These are phyloP conservation scores for Drosophila lutescens DNA, from an alignment of 2,888 invertebrate genomes.

Conservation along the genomic window DNA sequence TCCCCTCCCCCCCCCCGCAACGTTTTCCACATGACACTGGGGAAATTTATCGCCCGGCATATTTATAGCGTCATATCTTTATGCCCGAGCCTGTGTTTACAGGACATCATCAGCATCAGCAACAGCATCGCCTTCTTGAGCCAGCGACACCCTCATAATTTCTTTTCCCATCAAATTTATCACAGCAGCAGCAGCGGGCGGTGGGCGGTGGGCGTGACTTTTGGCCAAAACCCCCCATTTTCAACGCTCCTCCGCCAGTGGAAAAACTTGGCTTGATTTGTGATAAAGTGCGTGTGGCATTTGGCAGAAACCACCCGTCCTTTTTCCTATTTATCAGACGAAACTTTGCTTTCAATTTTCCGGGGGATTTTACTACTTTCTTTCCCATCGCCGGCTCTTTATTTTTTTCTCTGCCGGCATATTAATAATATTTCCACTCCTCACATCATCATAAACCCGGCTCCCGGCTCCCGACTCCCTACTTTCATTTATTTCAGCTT, in stretches of 20 bases:
- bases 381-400: conserved; percentile 14
- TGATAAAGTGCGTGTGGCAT: conserved; percentile 74
- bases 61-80: conserved; percentile 76
- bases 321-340: conserved; percentile 67
- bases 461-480: conserved; percentile 43
- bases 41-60: conserved; percentile 74
- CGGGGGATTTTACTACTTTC: conserved; percentile 64
- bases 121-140: conserved; percentile 19
- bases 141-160: conserved; percentile 75
- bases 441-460: conserved; percentile 57
- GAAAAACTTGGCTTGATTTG: conserved; percentile 77
- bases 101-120: conserved; percentile 74
- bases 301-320: conserved; percentile 45
- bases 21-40: conserved; percentile 32
- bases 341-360: conserved; percentile 77
- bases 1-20: background rate
- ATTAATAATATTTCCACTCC: conserved; percentile 70
- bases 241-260: background rate
- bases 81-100: conserved; percentile 60
- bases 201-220: conserved; percentile 71
- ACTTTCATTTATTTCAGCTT: conserved; percentile 61
- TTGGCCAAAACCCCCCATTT: conserved; percentile 28
- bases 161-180: conserved; percentile 77
- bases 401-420: conserved; percentile 42
- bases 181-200: conserved; percentile 47